Evolutionary conservation across 2,888 invertebrate genomes (phyloP), one percentile per base, ranked within the genome.

Genomic region (Nemapogon koenigi): DNA sequence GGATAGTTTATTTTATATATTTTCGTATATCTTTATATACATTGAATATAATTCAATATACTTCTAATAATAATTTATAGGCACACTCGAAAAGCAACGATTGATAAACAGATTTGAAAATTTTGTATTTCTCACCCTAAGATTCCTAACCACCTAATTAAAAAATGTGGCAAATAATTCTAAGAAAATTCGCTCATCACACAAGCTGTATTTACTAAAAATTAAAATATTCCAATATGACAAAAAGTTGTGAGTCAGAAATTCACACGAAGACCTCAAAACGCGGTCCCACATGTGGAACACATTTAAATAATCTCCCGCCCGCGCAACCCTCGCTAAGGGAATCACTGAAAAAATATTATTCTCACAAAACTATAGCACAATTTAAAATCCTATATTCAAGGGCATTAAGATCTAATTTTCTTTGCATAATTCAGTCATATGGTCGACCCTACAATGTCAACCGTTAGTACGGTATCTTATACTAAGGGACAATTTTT

Each of bases 161-260:
- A n/a, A n/a, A n/a, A n/a, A n/a, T n/a, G n/a, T n/a, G n/a, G n/a
- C n/a, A n/a, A n/a, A n/a, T n/a, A n/a, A n/a, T n/a, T n/a, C n/a
- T n/a, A n/a, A n/a, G n/a, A n/a, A n/a, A n/a, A n/a, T n/a, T n/a
- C n/a, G n/a, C n/a, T n/a, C n/a, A n/a, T n/a, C n/a, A n/a, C n/a
- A n/a, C n/a, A n/a, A n/a, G n/a, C n/a, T n/a, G n/a, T n/a, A n/a
- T n/a, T n/a, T n/a, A n/a, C n/a, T n/a, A n/a, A n/a, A 28, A 31
- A 15, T 31, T 4, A 2, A 10, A 31, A 31, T 16, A 16, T 16
- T 28, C 15, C 16, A 31, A 56, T 53, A 57, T 49, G 52, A 57
- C 55, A 60, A 62, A 59, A 59, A 51, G n/a, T 62, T 11, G 65
- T 69, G 71, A 75, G 67, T 72, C 72, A 68, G 62, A 62, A 64